phyloP scores from a whole-genome alignment of 2,888 invertebrate species.

The Tipula unca region DNA sequence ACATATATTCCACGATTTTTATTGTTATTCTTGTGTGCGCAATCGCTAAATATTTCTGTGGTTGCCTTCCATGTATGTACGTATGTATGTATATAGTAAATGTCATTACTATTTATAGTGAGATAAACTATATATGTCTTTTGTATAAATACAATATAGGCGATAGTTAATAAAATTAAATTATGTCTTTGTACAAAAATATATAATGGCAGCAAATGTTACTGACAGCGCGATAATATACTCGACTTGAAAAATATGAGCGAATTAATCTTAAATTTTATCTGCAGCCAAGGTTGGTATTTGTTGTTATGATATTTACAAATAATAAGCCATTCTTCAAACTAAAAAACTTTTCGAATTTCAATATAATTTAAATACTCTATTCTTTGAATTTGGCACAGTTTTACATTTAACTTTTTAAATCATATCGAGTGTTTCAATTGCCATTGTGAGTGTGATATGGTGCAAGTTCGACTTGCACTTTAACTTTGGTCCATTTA shows the following conservation, averaged over 20 bases:
- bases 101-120: neutral
- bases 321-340: too few species aligned
- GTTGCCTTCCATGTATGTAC: neutral
- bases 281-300: neutral
- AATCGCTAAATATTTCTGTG: neutral
- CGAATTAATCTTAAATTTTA: neutral
- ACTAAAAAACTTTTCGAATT: too few species aligned
- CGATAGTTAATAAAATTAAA: neutral
- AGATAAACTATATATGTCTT: neutral
- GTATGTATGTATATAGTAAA: neutral
- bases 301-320: too few species aligned
- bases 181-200: neutral
- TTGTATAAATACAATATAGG: neutral
- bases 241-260: neutral
- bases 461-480: too few species aligned
- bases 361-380: too few species aligned
- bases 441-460: too few species aligned
- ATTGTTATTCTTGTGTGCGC: neutral
- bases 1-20: neutral
- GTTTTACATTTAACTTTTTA: too few species aligned
- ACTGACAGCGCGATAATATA: neutral
- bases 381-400: too few species aligned
- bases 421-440: too few species aligned
- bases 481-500: too few species aligned
- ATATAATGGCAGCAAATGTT: neutral